Conservation (phyloP, 1,140 invertebrate genomes). For the Micrasema minimum region DNA sequence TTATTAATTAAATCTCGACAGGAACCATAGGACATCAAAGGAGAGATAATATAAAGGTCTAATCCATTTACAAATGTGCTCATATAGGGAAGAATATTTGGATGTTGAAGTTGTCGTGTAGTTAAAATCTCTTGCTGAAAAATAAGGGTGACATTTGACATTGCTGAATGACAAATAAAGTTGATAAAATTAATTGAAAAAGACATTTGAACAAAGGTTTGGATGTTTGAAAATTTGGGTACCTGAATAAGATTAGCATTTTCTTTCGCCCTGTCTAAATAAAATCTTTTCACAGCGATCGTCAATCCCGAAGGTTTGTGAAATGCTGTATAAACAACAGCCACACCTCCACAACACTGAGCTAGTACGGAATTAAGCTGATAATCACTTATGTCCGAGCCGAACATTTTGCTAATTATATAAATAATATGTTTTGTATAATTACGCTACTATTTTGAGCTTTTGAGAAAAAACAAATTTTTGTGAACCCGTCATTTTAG, state of each 20-base stretch:
- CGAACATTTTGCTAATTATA: constrained; percentile 55
- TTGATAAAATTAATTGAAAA: background rate
- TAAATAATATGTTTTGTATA: constrained; percentile 10
- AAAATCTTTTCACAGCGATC: constrained; percentile 80
- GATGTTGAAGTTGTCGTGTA: constrained; percentile 80
- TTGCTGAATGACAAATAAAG: constrained; percentile 25
- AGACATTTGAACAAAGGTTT: background rate
- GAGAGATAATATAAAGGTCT: constrained; percentile 82
- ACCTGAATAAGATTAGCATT: constrained; percentile 76
- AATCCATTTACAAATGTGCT: constrained; percentile 78
- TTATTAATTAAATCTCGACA: constrained; percentile 81
- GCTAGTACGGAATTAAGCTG: constrained; percentile 72
- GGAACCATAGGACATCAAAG: constrained; percentile 84
- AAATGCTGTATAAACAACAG: constrained; percentile 74
- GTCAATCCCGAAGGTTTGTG: constrained; percentile 74
- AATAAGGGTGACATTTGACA: constrained; percentile 40
- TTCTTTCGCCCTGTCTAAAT: constrained; percentile 76
- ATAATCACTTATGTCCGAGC: constrained; percentile 64
- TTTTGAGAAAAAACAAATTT: constrained; percentile 20
- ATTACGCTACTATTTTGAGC: constrained; percentile 10
- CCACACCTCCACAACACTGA: constrained; percentile 75
- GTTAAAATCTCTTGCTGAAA: constrained; percentile 80
- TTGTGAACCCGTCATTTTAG: constrained; percentile 38
- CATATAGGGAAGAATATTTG: constrained; percentile 79
- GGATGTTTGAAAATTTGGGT: constrained; percentile 26